Conservation (phyloP, 2,888 invertebrate species). For the Adela reaumurella region DNA sequence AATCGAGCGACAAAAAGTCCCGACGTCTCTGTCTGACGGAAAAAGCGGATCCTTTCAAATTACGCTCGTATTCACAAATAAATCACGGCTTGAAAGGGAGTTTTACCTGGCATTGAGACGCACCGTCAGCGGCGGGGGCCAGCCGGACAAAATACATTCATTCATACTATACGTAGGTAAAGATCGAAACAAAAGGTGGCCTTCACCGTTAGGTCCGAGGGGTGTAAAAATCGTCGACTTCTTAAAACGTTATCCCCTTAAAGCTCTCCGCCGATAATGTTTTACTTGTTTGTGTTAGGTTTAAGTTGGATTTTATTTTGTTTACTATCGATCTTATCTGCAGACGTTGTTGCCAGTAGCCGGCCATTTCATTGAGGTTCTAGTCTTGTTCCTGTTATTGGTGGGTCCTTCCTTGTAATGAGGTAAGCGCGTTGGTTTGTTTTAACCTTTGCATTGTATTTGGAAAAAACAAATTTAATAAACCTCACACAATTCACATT, state of each 20-base stretch:
- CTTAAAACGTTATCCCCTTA: neutral
- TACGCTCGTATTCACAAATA: neutral
- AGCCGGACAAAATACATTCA: neutral
- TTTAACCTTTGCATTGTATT: too few species aligned
- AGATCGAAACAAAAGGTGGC: neutral
- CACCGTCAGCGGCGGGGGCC: conserved; percentile 1
- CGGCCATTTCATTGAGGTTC: too few species aligned
- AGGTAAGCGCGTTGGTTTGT: too few species aligned
- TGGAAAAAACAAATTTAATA: too few species aligned
- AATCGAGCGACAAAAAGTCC: neutral
- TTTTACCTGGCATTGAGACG: conserved; percentile 6
- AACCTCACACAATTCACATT: too few species aligned
- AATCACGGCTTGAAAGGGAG: neutral
- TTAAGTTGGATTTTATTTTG: too few species aligned
- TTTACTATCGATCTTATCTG: too few species aligned
- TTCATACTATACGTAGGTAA: neutral
- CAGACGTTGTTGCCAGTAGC: too few species aligned
- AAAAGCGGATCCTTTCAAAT: neutral
- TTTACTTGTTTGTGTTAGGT: neutral
- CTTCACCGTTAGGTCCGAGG: neutral
- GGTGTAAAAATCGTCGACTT: neutral
- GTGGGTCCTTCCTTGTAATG: too few species aligned
- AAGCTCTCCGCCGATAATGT: neutral
- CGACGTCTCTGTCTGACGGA: neutral
- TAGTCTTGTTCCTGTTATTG: too few species aligned